Evolutionary conservation across 2,888 invertebrate genomes (phyloP).

Genomic region (Poecilus cupreus): DNA sequence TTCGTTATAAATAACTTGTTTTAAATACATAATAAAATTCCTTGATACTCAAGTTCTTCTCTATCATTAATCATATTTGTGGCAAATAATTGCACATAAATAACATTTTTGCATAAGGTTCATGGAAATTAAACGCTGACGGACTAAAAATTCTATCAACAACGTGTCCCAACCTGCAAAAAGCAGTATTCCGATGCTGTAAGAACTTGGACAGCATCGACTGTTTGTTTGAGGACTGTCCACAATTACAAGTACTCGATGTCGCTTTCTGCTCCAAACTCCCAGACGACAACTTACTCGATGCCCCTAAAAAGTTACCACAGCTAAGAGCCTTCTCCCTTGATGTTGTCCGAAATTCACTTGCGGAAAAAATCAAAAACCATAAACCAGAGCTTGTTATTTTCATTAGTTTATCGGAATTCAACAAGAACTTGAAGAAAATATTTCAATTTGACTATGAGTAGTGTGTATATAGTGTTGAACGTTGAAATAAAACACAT

Average conservation of each 20-base stretch:
- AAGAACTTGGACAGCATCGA: constrained; percentile 62
- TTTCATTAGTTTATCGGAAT: constrained; percentile 63
- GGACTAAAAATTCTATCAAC: constrained; percentile 63
- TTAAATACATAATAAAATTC: too few species aligned
- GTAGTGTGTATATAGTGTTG: neutral
- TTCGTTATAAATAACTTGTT: too few species aligned
- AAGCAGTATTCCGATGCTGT: constrained; percentile 64
- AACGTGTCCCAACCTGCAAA: constrained; percentile 63
- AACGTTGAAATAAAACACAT: neutral
- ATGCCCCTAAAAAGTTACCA: neutral
- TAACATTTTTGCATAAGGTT: constrained; percentile 57
- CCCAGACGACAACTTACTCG: neutral
- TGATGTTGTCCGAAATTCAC: neutral
- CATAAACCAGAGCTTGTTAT: constrained; percentile 50
- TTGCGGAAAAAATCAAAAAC: constrained; percentile 37
- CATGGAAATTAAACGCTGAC: constrained; percentile 62
- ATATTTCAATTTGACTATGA: neutral
- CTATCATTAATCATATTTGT: too few species aligned
- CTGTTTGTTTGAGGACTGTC: constrained; percentile 62
- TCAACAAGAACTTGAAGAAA: constrained; percentile 58
- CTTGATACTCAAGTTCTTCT: too few species aligned
- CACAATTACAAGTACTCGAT: constrained; percentile 62
- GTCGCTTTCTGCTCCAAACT: constrained; percentile 63
- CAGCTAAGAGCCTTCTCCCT: constrained; percentile 1
- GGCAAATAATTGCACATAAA: too few species aligned